phyloP scores from a whole-genome alignment of 1,140 invertebrate genomes.

The Drosophila pallidifrons region DNA sequence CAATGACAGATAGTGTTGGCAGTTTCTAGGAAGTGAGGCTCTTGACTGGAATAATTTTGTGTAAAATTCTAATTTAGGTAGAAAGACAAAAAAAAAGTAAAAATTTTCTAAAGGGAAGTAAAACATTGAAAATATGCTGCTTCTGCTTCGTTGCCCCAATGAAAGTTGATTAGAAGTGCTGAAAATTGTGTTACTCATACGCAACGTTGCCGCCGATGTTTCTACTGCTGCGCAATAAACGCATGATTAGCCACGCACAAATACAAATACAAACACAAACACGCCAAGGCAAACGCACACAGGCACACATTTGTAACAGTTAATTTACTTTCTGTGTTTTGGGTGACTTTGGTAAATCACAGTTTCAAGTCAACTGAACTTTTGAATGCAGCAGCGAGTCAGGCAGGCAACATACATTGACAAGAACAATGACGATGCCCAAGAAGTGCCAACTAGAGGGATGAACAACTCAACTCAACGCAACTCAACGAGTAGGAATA shows the following conservation, averaged over 20 bases:
- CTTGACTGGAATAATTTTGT: not conserved
- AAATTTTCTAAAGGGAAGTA: not conserved
- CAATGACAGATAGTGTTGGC: not conserved
- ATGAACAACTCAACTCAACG: not conserved
- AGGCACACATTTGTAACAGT: constrained; percentile 60
- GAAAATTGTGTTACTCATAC: constrained; percentile 31
- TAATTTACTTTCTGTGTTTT: constrained; percentile 70
- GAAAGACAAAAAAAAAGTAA: not conserved
- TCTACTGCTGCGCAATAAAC: constrained; percentile 30
- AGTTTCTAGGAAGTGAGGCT: not conserved
- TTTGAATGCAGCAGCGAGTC: constrained; percentile 30
- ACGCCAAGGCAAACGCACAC: not conserved
- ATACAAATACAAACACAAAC: constrained; percentile 12
- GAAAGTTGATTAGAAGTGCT: constrained; percentile 30
- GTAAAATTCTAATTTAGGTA: not conserved
- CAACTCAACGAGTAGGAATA: constrained; percentile 4
- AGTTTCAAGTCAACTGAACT: constrained; percentile 47
- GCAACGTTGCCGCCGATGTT: constrained; percentile 15
- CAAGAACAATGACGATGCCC: constrained; percentile 30
- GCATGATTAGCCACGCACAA: constrained; percentile 41
- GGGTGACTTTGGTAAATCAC: constrained; percentile 67
- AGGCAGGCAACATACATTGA: constrained; percentile 6
- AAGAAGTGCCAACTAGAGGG: not conserved
- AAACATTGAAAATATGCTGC: constrained; percentile 16
- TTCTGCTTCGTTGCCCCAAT: constrained; percentile 1